These are phyloP conservation scores for Liopterus haemorrhoidalis DNA, from an alignment of 2,888 invertebrate species.

Conservation along the genomic window DNA sequence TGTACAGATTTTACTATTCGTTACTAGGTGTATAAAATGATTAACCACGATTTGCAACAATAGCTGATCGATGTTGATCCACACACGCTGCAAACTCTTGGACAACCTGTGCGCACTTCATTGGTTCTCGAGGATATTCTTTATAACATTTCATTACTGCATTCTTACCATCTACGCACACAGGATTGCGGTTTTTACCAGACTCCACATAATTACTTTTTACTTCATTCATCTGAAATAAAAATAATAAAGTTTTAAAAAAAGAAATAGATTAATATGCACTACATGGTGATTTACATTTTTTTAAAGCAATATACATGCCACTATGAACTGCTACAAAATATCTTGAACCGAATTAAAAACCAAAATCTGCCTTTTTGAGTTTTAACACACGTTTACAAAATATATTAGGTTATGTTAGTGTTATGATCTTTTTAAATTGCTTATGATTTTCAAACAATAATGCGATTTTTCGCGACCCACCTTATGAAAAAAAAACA, in stretches of 20 bases:
- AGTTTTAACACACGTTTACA: too few relatives aligned
- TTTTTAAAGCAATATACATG: too few relatives aligned
- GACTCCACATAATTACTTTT: constrained; percentile 28
- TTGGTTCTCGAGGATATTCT: constrained; percentile 52
- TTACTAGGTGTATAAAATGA: background rate
- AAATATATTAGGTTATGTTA: too few relatives aligned
- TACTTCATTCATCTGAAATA: constrained; percentile 36
- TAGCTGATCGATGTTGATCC: constrained; percentile 49
- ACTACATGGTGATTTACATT: background rate
- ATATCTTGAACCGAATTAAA: too few relatives aligned
- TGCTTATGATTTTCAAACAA: too few relatives aligned
- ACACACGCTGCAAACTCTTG: constrained; percentile 58
- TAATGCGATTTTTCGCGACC: too few relatives aligned
- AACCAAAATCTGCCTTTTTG: too few relatives aligned
- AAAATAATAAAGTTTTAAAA: background rate
- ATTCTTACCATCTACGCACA: constrained; percentile 52
- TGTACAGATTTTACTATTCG: background rate
- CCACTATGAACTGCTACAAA: too few relatives aligned
- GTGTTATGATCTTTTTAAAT: too few relatives aligned
- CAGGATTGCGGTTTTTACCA: constrained; percentile 43
- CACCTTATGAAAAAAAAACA: too few relatives aligned
- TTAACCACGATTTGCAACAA: constrained; percentile 37
- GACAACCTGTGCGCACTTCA: constrained; percentile 56
- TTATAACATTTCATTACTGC: constrained; percentile 57
- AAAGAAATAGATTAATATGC: background rate